Evolutionary conservation across 2,888 invertebrate species (phyloP).

Genomic region (Rosalia funebris): DNA sequence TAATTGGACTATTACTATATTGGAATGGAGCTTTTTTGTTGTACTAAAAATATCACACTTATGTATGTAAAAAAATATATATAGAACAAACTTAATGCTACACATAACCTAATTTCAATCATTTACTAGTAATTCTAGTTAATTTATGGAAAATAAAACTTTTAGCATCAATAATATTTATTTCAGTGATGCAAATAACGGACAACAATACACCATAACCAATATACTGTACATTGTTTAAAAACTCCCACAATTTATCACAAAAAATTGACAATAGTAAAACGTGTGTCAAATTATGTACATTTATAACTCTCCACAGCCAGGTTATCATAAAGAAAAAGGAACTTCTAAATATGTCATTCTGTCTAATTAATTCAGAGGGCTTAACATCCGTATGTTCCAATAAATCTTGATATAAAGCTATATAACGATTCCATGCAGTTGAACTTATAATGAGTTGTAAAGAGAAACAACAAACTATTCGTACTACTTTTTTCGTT

Average conservation of each 20-base stretch:
- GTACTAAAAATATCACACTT: slow-evolving; percentile 20
- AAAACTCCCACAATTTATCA: slow-evolving; percentile 83
- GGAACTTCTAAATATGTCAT: slow-evolving; percentile 74
- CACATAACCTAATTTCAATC: slow-evolving; percentile 20
- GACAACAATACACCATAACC: slow-evolving; percentile 77
- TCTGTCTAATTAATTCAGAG: slow-evolving; percentile 67
- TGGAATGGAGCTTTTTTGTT: not conserved
- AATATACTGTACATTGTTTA: slow-evolving; percentile 75
- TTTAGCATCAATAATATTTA: slow-evolving; percentile 73
- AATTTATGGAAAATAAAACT: slow-evolving; percentile 67
- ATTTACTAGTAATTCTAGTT: slow-evolving; percentile 56
- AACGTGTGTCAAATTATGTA: slow-evolving; percentile 80
- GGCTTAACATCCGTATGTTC: slow-evolving; percentile 72
- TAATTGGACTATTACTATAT: not conserved
- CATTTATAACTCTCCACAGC: slow-evolving; percentile 82
- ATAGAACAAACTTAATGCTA: slow-evolving; percentile 4
- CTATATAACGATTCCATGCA: slow-evolving; percentile 87
- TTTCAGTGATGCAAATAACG: slow-evolving; percentile 77
- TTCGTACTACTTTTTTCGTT: slow-evolving; percentile 73
- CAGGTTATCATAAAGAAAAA: slow-evolving; percentile 79
- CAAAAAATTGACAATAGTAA: slow-evolving; percentile 81
- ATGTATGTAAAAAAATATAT: not conserved
- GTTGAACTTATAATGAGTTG: slow-evolving; percentile 80
- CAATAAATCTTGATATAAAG: slow-evolving; percentile 79
- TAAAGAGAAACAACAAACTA: slow-evolving; percentile 73